Evolutionary conservation across 2,797 vertebrate genomes (phyloP), one percentile per base, ranked within the genome.

Genomic region (Oryzias dopingdopingensis): DNA sequence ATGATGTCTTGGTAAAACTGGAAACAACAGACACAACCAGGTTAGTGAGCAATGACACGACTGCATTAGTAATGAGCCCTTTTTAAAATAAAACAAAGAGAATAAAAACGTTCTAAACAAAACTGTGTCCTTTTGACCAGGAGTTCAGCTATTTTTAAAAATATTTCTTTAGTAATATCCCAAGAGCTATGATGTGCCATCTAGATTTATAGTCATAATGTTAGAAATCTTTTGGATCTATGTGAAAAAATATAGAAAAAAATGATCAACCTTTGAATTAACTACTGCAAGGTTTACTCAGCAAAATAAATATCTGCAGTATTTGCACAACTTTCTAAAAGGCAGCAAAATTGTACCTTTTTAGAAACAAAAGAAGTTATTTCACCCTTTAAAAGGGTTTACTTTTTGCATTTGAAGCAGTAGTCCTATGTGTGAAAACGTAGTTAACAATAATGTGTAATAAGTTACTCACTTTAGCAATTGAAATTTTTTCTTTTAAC

Each of bases 1-100:
- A 90, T 2, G 94, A 94, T 0, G 82, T 92, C 64, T 87, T 96
- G 88, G 79, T 87, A 71, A 90, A 82, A 74, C 73, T 96, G 80
- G 95, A 96, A 67, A 61, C 80, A 49, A 51, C 77, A 64, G 84
- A 84, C 52, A 60, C 77, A 53, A 79, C 22, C 80, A 81, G 85
- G 88, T 90, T 42, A 69, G 86, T 84, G 51, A 70, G 32, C 22
- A 59, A 42, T 41, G 1, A 23, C 32, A 42, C 2, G 17, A 55
- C 18, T 26, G 2, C 26, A 32, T 26, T 4, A 24, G 22, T 47
- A 13, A 14, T 23, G 12, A 47, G 12, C 22, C 20, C 18, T 14
- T 23, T 22, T 23, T 47, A 6, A 47, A 47, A 5, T 1, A 29
- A 29, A 29, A 22, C 2, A 46, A 46, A 20, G 17, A 44, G 2